phyloP scores from a whole-genome alignment of 2,113 vertebrate genomes.

The Pluvianellus socialis region DNA sequence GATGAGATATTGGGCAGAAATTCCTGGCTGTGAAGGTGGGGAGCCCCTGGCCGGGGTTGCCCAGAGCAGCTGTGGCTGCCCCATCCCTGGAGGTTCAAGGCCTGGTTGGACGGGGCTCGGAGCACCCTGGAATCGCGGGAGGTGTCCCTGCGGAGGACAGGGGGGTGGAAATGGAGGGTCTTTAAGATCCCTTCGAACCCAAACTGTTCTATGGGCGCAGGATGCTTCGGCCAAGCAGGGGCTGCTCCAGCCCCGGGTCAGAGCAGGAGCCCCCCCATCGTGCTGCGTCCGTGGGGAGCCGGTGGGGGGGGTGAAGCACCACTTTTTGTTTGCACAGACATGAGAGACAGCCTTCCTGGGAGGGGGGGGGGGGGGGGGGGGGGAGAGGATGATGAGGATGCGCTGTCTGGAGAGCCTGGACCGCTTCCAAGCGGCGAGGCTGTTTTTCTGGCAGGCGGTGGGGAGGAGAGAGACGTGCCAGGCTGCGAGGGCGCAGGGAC shows the following conservation, averaged over 20 bases:
- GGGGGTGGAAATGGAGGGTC: too few relatives aligned
- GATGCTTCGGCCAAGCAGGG: neutral
- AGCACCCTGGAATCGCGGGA: too few relatives aligned
- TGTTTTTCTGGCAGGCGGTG: neutral
- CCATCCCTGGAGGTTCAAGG: too few relatives aligned
- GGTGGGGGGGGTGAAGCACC: too few relatives aligned
- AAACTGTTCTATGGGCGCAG: neutral
- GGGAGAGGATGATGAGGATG: neutral
- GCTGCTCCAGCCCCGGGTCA: neutral
- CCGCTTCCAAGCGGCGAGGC: neutral
- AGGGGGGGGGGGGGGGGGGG: neutral
- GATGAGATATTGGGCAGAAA: too few relatives aligned
- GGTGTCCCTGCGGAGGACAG: too few relatives aligned
- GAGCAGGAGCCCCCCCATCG: accelerated
- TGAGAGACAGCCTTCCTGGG: neutral
- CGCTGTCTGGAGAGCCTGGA: neutral
- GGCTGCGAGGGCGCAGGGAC: neutral
- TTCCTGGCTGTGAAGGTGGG: too few relatives aligned
- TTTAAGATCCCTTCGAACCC: too few relatives aligned
- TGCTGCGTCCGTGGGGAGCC: too few relatives aligned
- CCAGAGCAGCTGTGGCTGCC: too few relatives aligned
- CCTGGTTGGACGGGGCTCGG: too few relatives aligned
- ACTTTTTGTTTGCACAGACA: neutral
- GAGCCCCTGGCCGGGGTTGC: too few relatives aligned
- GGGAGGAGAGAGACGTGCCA: neutral